Conservation (phyloP, 2,113 vertebrate species). For the Apodemus speciosus region DNA sequence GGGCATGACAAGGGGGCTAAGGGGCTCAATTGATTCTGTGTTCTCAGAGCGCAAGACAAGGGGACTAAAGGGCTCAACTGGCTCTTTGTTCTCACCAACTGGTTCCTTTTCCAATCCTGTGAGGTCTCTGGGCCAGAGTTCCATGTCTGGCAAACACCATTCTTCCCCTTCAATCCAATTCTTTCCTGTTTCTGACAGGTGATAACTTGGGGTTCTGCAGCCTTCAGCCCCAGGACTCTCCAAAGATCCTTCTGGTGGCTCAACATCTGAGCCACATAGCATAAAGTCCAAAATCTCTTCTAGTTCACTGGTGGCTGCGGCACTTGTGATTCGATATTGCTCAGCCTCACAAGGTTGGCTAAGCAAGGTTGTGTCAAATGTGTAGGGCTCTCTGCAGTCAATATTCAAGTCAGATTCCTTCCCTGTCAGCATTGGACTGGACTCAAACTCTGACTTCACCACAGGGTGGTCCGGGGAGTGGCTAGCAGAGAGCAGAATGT, state of each 20-base stretch:
- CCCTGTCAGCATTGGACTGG: slow-evolving; percentile 49
- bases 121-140: slow-evolving; percentile 68
- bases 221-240: slow-evolving; percentile 47
- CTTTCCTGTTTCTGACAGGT: slow-evolving; percentile 55
- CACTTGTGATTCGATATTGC: slow-evolving; percentile 72
- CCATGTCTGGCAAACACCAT: slow-evolving; percentile 70
- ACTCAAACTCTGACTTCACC: slow-evolving; percentile 21
- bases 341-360: slow-evolving; percentile 70
- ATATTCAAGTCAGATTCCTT: slow-evolving; percentile 36
- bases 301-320: slow-evolving; percentile 77
- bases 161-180: slow-evolving; percentile 67
- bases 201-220: slow-evolving; percentile 61
- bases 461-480: slow-evolving; percentile 13
- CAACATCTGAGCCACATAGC: slow-evolving; percentile 62
- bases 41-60: slow-evolving; percentile 57
- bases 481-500: slow-evolving; percentile 52
- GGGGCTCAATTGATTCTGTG: background rate
- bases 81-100: slow-evolving; percentile 13
- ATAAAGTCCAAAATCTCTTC: slow-evolving; percentile 82
- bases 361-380: background rate
- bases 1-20: slow-evolving; percentile 53
- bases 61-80: background rate
- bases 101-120: slow-evolving; percentile 57
- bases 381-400: slow-evolving; percentile 51
- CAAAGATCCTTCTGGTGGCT: slow-evolving; percentile 20